These are phyloP conservation scores for Drosophila nannoptera DNA, from an alignment of 1,140 invertebrate species.

Conservation along the genomic window DNA sequence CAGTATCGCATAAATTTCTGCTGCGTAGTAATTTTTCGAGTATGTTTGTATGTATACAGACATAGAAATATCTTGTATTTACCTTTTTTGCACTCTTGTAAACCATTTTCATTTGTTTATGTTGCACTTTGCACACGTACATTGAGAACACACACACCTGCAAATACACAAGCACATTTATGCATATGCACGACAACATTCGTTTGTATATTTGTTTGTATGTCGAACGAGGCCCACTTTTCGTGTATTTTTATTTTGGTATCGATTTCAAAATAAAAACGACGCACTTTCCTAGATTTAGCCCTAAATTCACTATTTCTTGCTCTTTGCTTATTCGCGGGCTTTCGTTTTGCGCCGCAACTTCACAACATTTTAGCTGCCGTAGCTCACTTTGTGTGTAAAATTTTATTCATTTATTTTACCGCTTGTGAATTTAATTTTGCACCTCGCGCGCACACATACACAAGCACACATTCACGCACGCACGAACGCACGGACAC, in stretches of 20 bases:
- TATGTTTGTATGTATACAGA: conserved; percentile 52
- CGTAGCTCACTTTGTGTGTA: conserved; percentile 35
- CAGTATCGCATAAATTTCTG: conserved; percentile 73
- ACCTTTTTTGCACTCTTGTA: conserved; percentile 49
- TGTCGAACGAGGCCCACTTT: conserved; percentile 36
- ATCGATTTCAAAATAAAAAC: conserved; percentile 77
- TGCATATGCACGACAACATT: conserved; percentile 20
- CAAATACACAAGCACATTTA: conserved; percentile 17
- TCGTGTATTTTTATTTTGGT: conserved; percentile 66
- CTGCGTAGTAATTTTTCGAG: conserved; percentile 74
- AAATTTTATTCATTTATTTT: conserved; percentile 48
- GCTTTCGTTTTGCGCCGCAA: conserved; percentile 73
- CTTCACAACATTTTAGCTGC: conserved; percentile 58
- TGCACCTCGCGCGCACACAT: conserved; percentile 34
- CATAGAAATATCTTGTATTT: conserved; percentile 30
- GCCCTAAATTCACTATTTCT: conserved; percentile 58
- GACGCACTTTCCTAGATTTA: conserved; percentile 69
- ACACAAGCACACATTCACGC: conserved; percentile 18
- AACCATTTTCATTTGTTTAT: conserved; percentile 49
- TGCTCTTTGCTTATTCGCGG: conserved; percentile 43
- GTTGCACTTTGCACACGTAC: conserved; percentile 45
- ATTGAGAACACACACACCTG: conserved; percentile 1
- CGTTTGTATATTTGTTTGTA: conserved; percentile 28
- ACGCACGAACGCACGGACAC: conserved; percentile 17
- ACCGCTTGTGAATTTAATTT: conserved; percentile 38